phyloP scores from a whole-genome alignment of 1,140 invertebrate species.

The Drosophila trapezifrons region DNA sequence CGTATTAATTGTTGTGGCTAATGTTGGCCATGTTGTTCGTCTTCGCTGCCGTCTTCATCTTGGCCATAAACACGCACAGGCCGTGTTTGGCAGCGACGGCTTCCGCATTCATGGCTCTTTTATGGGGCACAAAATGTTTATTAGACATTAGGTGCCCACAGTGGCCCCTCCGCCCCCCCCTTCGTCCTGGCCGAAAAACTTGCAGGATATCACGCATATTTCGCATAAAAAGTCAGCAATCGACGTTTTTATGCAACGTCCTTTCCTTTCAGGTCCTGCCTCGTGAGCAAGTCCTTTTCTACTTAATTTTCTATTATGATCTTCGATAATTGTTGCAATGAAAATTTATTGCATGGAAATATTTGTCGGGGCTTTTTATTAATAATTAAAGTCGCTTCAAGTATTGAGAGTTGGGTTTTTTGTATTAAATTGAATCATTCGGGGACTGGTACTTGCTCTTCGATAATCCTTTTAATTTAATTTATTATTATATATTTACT shows the following conservation, averaged over 20 bases:
- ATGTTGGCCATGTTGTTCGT: conserved; percentile 41
- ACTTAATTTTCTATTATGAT: conserved; percentile 53
- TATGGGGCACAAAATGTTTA: conserved; percentile 75
- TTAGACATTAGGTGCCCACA: conserved; percentile 68
- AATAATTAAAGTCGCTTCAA: conserved; percentile 2
- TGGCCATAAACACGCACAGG: conserved; percentile 75
- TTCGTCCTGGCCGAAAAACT: conserved; percentile 29
- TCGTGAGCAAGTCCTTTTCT: conserved; percentile 21
- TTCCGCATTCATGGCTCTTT: conserved; percentile 66
- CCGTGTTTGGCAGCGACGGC: conserved; percentile 72
- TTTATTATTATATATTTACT: too few species aligned
- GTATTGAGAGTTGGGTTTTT: too few species aligned
- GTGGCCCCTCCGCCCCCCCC: background rate
- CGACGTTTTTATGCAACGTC: conserved; percentile 69
- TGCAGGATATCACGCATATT: conserved; percentile 65
- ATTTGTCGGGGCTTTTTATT: conserved; percentile 10
- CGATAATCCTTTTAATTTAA: too few species aligned
- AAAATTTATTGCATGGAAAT: conserved; percentile 40
- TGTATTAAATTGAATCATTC: background rate
- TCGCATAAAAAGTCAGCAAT: conserved; percentile 76
- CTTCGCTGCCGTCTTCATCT: conserved; percentile 33
- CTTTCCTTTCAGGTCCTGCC: conserved; percentile 1
- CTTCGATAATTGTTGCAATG: conserved; percentile 46
- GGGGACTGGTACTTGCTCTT: too few species aligned
- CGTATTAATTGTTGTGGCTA: conserved; percentile 71